A percentile compares a stretch with the other conserved stretches of the same genome.
phyloP scores from a whole-genome alignment of 2,888 invertebrate species.

The Tetragnatha montana region DNA sequence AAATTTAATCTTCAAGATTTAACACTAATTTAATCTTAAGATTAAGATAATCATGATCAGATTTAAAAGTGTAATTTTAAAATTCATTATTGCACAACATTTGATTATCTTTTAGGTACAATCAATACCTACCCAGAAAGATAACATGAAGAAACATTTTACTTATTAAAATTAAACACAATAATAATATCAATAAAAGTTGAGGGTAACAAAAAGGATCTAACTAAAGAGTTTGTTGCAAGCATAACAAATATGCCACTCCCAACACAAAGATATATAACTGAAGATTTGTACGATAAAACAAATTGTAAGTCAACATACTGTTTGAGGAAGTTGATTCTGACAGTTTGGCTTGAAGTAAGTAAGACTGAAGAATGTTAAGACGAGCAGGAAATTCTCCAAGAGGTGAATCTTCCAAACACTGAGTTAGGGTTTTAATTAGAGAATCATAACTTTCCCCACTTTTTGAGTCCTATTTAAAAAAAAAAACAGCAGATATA shows the following conservation, averaged over 20 bases:
- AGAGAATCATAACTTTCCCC: slow-evolving; percentile 75
- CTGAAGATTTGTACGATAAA: neutral
- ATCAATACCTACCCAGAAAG: too few relatives aligned
- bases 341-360: slow-evolving; percentile 50
- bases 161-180: too few relatives aligned
- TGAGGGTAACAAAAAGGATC: too few relatives aligned
- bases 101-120: too few relatives aligned
- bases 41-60: neutral
- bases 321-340: neutral
- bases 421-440: slow-evolving; percentile 83
- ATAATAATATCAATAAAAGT: too few relatives aligned
- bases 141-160: too few relatives aligned
- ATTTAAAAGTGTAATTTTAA: too few relatives aligned
- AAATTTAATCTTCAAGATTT: neutral
- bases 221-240: too few relatives aligned
- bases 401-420: slow-evolving; percentile 88
- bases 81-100: too few relatives aligned
- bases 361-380: slow-evolving; percentile 85
- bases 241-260: too few relatives aligned
- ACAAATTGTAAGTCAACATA: slow-evolving; percentile 10
- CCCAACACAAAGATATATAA: neutral
- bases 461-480: slow-evolving; percentile 65
- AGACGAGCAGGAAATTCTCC: slow-evolving; percentile 89
- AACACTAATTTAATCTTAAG: neutral
- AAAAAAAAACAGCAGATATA: slow-evolving; percentile 5